A percentile compares a stretch with the other conserved stretches of the same genome.
Evolutionary conservation across 2,888 invertebrate genomes (phyloP).

Genomic region (Baronia brevicornis): DNA sequence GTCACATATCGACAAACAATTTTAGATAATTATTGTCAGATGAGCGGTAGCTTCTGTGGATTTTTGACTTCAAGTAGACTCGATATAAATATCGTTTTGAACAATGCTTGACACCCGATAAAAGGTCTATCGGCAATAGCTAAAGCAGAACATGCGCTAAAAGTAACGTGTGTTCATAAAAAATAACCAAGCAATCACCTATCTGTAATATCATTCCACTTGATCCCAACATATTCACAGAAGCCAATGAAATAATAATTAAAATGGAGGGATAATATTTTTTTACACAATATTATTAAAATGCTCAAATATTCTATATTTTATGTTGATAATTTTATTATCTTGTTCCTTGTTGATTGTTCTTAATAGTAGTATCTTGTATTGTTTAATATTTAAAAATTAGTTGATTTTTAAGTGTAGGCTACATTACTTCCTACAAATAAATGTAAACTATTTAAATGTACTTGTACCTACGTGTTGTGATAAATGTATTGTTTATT

Average conservation of each 20-base stretch:
- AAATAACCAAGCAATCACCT: no score
- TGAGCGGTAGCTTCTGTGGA: constrained; percentile 29
- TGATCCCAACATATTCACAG: constrained; percentile 36
- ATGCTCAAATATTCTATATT: constrained; percentile 70
- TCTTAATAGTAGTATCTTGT: constrained; percentile 35
- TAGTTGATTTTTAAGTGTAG: constrained; percentile 47
- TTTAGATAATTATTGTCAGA: constrained; percentile 36
- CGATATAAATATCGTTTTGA: constrained; percentile 13
- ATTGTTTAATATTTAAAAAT: constrained; percentile 47
- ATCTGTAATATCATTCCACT: constrained; percentile 19
- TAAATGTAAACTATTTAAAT: constrained; percentile 37
- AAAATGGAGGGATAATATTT: constrained; percentile 59
- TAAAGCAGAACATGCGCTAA: no score
- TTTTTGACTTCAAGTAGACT: constrained; percentile 25
- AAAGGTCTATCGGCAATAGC: no score
- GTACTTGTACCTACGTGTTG: constrained; percentile 63
- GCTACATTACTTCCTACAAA: constrained; percentile 40
- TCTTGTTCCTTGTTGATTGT: constrained; percentile 60
- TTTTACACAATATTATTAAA: constrained; percentile 63
- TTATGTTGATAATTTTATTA: constrained; percentile 68
- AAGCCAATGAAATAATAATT: constrained; percentile 33
- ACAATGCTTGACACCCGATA: constrained; percentile 2
- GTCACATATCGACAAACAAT: constrained; percentile 53
- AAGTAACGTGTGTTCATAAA: no score
- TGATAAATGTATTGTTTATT: constrained; percentile 61